phyloP scores from a whole-genome alignment of 2,888 invertebrate genomes.

The Ophion slaviceki region DNA sequence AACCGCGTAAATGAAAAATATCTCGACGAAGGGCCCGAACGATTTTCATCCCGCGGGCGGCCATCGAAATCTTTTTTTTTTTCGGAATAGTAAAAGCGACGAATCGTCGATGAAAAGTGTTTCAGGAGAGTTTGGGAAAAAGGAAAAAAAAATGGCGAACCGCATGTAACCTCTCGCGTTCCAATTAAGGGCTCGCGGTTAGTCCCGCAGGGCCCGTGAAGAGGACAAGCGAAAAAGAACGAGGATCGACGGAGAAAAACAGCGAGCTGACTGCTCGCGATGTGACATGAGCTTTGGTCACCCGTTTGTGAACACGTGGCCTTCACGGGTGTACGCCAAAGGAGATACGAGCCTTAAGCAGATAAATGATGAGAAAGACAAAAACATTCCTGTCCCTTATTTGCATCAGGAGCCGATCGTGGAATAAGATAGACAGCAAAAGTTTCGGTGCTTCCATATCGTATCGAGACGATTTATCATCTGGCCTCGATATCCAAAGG shows the following conservation, averaged over 20 bases:
- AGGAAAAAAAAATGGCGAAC: neutral
- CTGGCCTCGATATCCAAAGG: constrained; percentile 11
- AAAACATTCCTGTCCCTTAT: constrained; percentile 46
- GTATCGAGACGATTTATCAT: constrained; percentile 17
- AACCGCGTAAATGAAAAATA: too few species aligned
- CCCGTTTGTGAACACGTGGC: constrained; percentile 1
- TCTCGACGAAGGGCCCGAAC: too few species aligned
- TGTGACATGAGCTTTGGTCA: constrained; percentile 2
- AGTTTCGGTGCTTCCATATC: constrained; percentile 9
- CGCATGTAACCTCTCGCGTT: constrained; percentile 13
- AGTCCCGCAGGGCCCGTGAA: constrained; percentile 22
- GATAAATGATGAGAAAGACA: constrained; percentile 42
- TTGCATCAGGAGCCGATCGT: constrained; percentile 36
- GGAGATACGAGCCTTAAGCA: constrained; percentile 55
- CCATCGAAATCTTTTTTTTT: too few species aligned
- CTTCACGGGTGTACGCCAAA: constrained; percentile 4
- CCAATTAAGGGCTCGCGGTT: constrained; percentile 56
- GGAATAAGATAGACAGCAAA: constrained; percentile 16
- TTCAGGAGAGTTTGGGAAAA: neutral
- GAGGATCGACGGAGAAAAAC: constrained; percentile 21
- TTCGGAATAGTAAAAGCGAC: neutral
- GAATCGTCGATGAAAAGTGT: neutral
- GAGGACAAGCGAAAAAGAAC: constrained; percentile 24
- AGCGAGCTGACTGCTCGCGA: constrained; percentile 2
- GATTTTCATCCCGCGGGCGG: too few species aligned